These are phyloP conservation scores for Gadus chalcogrammus DNA, from an alignment of 2,113 vertebrate species.

Conservation along the genomic window DNA sequence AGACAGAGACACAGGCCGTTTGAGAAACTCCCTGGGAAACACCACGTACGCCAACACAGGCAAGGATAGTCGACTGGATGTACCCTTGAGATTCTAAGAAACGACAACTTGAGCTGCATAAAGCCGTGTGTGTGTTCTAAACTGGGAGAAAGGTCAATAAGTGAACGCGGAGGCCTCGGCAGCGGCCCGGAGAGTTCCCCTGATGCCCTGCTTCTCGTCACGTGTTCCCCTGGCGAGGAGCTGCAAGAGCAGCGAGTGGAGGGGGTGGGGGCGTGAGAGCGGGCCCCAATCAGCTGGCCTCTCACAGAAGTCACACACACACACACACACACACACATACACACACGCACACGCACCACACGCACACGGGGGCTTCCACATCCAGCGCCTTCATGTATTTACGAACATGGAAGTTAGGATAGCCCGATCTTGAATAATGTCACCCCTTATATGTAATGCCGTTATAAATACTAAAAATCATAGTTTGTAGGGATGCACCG, in stretches of 20 bases:
- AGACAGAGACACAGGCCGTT: background rate
- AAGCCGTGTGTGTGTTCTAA: constrained; percentile 29
- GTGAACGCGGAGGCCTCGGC: constrained; percentile 43
- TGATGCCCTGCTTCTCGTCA: constrained; percentile 41
- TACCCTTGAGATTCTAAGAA: background rate
- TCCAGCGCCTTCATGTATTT: no score
- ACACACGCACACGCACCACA: no score
- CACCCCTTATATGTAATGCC: no score
- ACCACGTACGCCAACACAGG: background rate
- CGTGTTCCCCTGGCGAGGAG: constrained; percentile 24
- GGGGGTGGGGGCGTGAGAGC: constrained; percentile 5
- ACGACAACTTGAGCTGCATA: constrained; percentile 13
- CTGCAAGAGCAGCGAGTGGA: background rate
- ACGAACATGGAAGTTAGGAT: no score
- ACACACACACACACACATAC: no score
- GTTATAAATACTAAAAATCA: no score
- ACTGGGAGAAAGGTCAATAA: constrained; percentile 51
- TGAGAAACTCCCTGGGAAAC: background rate
- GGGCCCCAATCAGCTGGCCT: constrained; percentile 28
- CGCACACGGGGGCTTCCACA: constrained; percentile 6
- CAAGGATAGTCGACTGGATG: background rate
- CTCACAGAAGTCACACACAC: constrained; percentile 16
- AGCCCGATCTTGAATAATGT: no score
- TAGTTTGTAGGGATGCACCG: no score
- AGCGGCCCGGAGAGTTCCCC: constrained; percentile 41